Conservation (phyloP, 2,888 invertebrate genomes). For the Mesorhabditis sp. region DNA sequence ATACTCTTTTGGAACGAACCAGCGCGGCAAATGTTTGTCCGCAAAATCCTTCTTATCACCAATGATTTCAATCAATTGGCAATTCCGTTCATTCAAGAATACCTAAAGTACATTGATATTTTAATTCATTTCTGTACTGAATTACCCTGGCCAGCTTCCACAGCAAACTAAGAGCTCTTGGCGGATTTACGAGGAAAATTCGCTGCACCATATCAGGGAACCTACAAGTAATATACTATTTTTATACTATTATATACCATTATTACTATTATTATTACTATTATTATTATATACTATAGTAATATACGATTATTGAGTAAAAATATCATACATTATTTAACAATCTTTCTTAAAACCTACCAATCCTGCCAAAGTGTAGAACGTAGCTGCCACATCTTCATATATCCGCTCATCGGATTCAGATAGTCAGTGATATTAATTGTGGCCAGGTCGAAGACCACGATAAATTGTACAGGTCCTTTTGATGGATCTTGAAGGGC, state of each 20-base stretch:
- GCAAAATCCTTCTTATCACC: constrained; percentile 23
- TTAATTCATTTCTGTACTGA: constrained; percentile 8
- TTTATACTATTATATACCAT: background rate
- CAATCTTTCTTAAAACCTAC: constrained; percentile 14
- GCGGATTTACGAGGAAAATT: constrained; percentile 39
- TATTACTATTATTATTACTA: too few relatives aligned
- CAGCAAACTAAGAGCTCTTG: constrained; percentile 27
- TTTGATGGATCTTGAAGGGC: constrained; percentile 29
- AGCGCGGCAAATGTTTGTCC: constrained; percentile 28
- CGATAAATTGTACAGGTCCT: constrained; percentile 42
- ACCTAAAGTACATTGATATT: background rate
- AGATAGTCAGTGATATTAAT: constrained; percentile 42
- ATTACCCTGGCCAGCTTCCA: constrained; percentile 37
- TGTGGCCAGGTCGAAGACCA: constrained; percentile 35
- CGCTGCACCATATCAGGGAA: constrained; percentile 41
- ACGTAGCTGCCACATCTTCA: constrained; percentile 43
- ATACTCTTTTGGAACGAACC: constrained; percentile 36
- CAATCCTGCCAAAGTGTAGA: constrained; percentile 44
- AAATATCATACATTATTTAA: too few relatives aligned
- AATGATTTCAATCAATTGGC: constrained; percentile 34
- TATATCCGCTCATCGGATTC: constrained; percentile 41
- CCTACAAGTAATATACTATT: constrained; percentile 13
- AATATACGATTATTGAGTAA: too few relatives aligned
- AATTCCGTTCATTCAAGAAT: constrained; percentile 33
- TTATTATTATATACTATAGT: too few relatives aligned